Evolutionary conservation across 37 sponge, comb jelly and placozoan genomes (phyloP).

Genomic region (Ephydatia muelleri): DNA sequence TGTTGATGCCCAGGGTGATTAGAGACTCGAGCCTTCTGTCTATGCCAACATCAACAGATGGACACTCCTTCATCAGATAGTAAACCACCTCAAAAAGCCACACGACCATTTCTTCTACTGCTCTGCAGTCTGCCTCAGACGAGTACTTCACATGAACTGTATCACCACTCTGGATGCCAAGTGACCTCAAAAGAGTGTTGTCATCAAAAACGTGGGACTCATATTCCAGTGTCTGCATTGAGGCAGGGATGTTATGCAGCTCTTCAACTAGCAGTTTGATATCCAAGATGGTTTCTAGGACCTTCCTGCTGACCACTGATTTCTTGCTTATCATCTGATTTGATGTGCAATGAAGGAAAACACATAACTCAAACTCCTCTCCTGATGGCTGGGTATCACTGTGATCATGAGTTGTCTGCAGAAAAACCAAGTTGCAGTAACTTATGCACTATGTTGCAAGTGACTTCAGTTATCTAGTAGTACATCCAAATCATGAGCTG

Average conservation of each 20-base stretch:
- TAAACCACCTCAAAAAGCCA: background rate
- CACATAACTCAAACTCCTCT: background rate
- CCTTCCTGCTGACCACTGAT: background rate
- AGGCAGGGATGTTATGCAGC: background rate
- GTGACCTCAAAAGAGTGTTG: background rate
- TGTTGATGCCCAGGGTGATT: background rate
- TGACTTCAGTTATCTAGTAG: no score
- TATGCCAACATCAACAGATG: background rate
- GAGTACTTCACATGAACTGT: background rate
- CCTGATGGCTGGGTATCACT: background rate
- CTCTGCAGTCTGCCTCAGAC: background rate
- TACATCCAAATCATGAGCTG: no score
- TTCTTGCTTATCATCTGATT: background rate
- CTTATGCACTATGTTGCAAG: no score
- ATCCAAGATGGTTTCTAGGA: background rate
- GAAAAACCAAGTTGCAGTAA: no score
- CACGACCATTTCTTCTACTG: background rate
- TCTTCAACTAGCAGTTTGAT: background rate
- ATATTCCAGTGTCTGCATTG: background rate
- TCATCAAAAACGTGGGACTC: background rate
- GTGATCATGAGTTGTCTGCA: background rate
- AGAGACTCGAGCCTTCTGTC: background rate
- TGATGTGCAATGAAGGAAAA: background rate
- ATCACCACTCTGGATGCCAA: background rate
- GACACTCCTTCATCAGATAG: background rate